Conservation (phyloP, 2,888 invertebrate species). For the Dryobota labecula region DNA sequence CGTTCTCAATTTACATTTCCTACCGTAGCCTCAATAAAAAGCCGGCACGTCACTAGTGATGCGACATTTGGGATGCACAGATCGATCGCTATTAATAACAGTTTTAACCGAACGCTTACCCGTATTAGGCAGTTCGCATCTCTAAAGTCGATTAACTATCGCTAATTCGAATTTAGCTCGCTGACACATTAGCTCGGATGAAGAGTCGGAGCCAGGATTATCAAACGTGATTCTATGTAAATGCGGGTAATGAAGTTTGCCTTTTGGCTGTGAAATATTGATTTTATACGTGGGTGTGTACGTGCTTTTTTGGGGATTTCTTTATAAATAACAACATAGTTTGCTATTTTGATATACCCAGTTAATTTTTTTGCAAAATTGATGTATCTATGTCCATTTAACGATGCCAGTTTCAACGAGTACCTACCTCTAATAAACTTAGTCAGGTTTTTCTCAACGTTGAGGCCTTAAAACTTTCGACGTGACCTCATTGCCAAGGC, state of each 20-base stretch:
- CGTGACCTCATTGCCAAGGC: constrained; percentile 58
- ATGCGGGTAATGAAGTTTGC: constrained; percentile 53
- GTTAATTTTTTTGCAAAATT: not conserved
- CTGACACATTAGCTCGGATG: constrained; percentile 71
- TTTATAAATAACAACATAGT: constrained; percentile 4
- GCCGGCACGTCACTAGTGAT: constrained; percentile 24
- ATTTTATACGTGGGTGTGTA: constrained; percentile 22
- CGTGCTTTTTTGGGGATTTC: constrained; percentile 10
- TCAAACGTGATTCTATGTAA: constrained; percentile 61
- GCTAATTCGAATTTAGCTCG: constrained; percentile 75
- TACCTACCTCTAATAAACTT: constrained; percentile 36
- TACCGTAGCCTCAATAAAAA: constrained; percentile 50
- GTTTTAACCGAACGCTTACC: constrained; percentile 71
- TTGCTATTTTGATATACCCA: constrained; percentile 13
- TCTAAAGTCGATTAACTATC: constrained; percentile 75
- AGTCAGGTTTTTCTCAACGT: constrained; percentile 48
- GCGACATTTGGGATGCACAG: constrained; percentile 51
- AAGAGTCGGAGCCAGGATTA: constrained; percentile 57
- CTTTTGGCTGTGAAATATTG: constrained; percentile 34
- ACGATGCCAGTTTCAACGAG: constrained; percentile 16
- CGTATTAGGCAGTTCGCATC: constrained; percentile 69
- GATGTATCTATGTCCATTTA: not conserved
- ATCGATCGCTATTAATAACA: constrained; percentile 71
- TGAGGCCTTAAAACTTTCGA: constrained; percentile 45
- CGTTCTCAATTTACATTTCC: constrained; percentile 39